Conservation (phyloP, 2,888 invertebrate genomes). For the Acrocyrtus sp. region DNA sequence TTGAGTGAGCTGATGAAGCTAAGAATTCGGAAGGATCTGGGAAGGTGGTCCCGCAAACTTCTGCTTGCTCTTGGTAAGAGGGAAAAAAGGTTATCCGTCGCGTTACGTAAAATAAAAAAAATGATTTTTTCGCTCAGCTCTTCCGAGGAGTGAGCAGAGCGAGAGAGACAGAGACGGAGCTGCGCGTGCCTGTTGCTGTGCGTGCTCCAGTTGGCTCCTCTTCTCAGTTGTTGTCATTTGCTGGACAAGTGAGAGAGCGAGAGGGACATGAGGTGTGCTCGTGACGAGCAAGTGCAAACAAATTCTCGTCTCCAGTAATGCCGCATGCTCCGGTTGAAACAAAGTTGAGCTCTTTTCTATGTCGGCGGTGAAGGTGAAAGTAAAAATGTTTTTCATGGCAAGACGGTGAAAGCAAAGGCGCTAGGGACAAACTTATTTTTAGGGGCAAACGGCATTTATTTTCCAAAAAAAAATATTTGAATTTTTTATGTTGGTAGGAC, state of each 20-base stretch:
- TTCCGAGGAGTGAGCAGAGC: neutral
- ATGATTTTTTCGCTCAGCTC: neutral
- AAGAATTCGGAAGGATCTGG: conserved; percentile 60
- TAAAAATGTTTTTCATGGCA: neutral
- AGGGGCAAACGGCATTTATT: no score
- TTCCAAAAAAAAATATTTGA: no score
- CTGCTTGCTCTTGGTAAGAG: conserved; percentile 60
- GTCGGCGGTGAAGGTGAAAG: neutral
- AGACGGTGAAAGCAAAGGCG: neutral
- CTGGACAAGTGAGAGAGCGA: neutral
- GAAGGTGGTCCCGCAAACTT: conserved; percentile 62
- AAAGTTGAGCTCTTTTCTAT: no score
- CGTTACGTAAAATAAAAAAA: no score
- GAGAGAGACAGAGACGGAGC: neutral
- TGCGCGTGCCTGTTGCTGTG: neutral
- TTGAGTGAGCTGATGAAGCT: conserved; percentile 57
- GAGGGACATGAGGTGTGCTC: conserved; percentile 32
- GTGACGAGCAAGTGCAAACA: conserved; percentile 11
- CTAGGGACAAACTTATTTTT: no score
- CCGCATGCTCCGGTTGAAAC: no score
- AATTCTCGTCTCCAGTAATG: no score
- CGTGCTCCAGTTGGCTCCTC: neutral
- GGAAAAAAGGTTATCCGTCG: no score
- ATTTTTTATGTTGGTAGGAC: no score
- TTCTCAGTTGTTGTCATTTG: neutral